phyloP scores from a whole-genome alignment of 2,113 vertebrate species.

The Aplodontia rufa region DNA sequence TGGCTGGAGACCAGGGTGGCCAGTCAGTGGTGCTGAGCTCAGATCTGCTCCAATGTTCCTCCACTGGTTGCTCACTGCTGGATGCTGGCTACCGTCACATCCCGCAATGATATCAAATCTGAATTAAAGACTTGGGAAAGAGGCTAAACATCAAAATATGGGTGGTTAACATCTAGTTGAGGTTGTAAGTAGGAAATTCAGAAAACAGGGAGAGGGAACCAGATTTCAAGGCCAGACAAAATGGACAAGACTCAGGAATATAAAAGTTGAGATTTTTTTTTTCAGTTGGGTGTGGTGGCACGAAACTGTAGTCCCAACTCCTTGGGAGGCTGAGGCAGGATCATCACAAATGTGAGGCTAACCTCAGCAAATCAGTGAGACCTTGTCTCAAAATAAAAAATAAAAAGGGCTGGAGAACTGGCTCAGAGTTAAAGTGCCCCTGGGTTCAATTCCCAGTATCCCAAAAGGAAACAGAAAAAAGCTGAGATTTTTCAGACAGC shows the following conservation, averaged over 20 bases:
- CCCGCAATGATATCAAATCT: neutral
- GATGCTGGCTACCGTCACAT: neutral
- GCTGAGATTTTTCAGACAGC: neutral
- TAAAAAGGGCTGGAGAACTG: no score
- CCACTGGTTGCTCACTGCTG: neutral
- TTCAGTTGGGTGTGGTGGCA: no score
- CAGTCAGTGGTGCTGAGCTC: neutral
- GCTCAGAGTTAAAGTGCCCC: no score
- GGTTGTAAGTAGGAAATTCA: neutral
- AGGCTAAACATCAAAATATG: neutral
- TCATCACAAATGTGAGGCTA: no score
- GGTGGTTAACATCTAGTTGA: neutral
- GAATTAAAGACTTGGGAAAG: neutral
- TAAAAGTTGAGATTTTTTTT: neutral
- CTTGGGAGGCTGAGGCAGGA: no score
- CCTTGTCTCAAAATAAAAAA: no score
- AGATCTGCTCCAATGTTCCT: fast-evolving
- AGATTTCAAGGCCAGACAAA: neutral
- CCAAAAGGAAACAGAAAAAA: no score
- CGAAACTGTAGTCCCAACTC: no score
- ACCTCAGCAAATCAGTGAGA: no score
- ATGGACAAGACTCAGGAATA: neutral
- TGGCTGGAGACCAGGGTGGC: neutral
- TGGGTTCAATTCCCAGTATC: no score
- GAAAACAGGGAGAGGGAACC: neutral